These are phyloP conservation scores for Orius laevigatus DNA, from an alignment of 1,140 invertebrate genomes.

Conservation along the genomic window DNA sequence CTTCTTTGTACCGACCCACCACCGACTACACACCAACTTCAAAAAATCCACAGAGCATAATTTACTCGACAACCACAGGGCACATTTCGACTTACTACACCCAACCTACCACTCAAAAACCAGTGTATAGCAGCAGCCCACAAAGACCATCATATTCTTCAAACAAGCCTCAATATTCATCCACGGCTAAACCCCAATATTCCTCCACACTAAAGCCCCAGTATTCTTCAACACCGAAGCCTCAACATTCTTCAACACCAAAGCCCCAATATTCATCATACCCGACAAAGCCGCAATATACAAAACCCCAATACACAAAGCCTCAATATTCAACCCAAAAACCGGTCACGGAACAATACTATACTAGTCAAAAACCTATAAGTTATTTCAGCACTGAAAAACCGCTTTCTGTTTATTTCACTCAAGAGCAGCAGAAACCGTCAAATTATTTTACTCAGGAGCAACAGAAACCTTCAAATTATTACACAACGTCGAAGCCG, in stretches of 20 bases:
- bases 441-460: slow-evolving; percentile 1
- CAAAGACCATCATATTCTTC: slow-evolving; percentile 10
- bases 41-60: slow-evolving; percentile 11
- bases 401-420: no score
- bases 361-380: not conserved
- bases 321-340: not conserved
- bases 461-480: slow-evolving; percentile 2
- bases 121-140: no score
- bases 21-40: slow-evolving; percentile 19
- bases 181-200: slow-evolving; percentile 4
- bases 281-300: not conserved
- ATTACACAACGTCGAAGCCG: slow-evolving; percentile 2
- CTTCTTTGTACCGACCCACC: slow-evolving; percentile 16
- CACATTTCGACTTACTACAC: slow-evolving; percentile 21
- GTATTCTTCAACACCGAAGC: not conserved
- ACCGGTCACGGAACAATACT: not conserved
- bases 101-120: slow-evolving; percentile 22
- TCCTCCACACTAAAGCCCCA: slow-evolving; percentile 4
- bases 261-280: slow-evolving; percentile 8
- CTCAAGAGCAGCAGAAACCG: not conserved
- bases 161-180: not conserved
- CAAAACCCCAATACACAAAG: slow-evolving; percentile 13
- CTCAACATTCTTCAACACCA: not conserved
- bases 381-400: no score
- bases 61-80: slow-evolving; percentile 20